A percentile compares a stretch with the other conserved stretches of the same genome.
These are phyloP conservation scores for Lutjanus argentimaculatus DNA, from an alignment of 2,797 vertebrate species.

Conservation along the genomic window DNA sequence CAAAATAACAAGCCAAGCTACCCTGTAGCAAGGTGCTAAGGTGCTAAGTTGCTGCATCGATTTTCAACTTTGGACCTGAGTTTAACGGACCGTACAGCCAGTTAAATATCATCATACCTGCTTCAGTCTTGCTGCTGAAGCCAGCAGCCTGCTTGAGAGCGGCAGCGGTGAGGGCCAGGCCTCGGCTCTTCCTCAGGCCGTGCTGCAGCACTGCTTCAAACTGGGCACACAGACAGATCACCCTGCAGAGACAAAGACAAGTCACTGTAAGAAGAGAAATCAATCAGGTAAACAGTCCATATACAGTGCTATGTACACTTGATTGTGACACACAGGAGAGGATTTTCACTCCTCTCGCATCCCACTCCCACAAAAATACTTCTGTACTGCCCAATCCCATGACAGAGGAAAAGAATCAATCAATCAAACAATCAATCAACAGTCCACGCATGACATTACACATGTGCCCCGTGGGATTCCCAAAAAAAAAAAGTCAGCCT, in stretches of 20 bases:
- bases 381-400: too few species aligned
- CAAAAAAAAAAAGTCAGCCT: too few species aligned
- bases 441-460: too few species aligned
- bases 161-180: constrained; percentile 94
- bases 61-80: neutral
- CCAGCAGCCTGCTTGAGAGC: constrained; percentile 97
- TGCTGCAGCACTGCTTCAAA: constrained; percentile 97
- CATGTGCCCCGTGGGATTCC: too few species aligned
- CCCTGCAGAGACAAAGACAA: constrained; percentile 85
- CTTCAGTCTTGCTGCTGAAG: constrained; percentile 94
- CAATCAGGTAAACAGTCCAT: neutral
- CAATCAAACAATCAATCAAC: too few species aligned
- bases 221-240: constrained; percentile 98
- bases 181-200: constrained; percentile 93
- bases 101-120: constrained; percentile 81
- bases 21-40: neutral
- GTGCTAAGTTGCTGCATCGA: neutral
- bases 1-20: constrained; percentile 18
- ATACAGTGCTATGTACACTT: neutral
- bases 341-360: too few species aligned
- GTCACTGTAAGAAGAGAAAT: neutral
- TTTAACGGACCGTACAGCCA: neutral
- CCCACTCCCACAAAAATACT: too few species aligned
- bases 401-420: too few species aligned
- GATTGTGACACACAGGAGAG: too few species aligned